phyloP scores from a whole-genome alignment of 2,113 vertebrate species.

The Fregetta grallaria region DNA sequence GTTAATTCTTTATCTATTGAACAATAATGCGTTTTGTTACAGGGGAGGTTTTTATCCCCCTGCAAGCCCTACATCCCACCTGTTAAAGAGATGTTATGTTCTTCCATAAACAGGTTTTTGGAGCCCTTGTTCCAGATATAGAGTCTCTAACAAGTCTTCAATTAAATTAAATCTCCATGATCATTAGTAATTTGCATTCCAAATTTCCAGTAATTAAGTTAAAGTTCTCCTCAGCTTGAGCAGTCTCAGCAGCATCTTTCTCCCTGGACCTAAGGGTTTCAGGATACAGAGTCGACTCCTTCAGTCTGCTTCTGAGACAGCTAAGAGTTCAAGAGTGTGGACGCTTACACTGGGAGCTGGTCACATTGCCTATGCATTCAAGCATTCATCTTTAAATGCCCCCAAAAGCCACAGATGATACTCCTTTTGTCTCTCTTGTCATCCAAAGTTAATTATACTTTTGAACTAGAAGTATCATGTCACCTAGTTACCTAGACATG shows the following conservation, averaged over 20 bases:
- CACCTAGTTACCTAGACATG: background rate
- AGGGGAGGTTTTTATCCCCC: background rate
- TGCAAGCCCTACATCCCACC: background rate
- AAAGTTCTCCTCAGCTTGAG: background rate
- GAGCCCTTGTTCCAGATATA: background rate
- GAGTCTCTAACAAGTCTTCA: background rate
- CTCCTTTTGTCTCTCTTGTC: background rate
- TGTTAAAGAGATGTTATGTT: background rate
- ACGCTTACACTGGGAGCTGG: background rate
- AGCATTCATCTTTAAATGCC: background rate
- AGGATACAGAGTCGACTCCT: background rate
- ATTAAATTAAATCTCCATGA: background rate
- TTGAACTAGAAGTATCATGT: background rate
- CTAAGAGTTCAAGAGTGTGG: fast-evolving
- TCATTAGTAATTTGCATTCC: background rate
- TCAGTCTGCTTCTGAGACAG: background rate
- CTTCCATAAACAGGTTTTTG: background rate
- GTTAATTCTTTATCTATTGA: background rate
- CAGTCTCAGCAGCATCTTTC: background rate
- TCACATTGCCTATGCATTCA: background rate
- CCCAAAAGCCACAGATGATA: background rate
- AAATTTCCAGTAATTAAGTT: background rate
- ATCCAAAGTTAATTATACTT: background rate
- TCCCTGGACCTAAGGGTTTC: background rate
- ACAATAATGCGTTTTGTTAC: background rate